Evolutionary conservation across 2,797 vertebrate species (phyloP).

Genomic region (Sandelia bainsii): DNA sequence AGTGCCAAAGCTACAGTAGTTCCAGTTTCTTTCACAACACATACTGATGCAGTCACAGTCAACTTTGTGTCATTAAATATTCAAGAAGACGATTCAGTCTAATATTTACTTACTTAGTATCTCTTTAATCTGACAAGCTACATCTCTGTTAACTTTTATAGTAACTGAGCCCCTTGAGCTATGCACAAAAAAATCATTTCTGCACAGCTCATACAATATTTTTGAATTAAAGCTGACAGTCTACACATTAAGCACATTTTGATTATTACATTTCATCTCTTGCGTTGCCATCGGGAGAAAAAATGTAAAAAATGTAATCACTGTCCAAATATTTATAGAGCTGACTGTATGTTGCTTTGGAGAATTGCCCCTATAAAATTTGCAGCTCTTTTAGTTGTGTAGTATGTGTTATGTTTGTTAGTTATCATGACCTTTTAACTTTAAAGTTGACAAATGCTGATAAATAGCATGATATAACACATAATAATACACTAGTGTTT

Average conservation of each 20-base stretch:
- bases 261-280: neutral
- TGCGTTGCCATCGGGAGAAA: too few relatives aligned
- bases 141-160: neutral
- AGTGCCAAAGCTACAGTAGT: slow-evolving; percentile 8
- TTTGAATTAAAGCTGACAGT: too few relatives aligned
- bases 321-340: too few relatives aligned
- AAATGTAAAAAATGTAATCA: too few relatives aligned
- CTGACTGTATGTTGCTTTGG: too few relatives aligned
- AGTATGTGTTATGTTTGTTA: neutral
- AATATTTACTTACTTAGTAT: neutral
- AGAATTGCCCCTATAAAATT: too few relatives aligned
- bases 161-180: too few relatives aligned
- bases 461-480: neutral
- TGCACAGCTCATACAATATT: too few relatives aligned
- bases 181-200: too few relatives aligned
- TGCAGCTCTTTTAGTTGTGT: too few relatives aligned
- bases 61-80: slow-evolving; percentile 80
- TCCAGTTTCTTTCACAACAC: slow-evolving; percentile 73
- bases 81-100: slow-evolving; percentile 14
- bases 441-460: neutral
- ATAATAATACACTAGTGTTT: neutral
- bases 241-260: too few relatives aligned
- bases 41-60: slow-evolving; percentile 79
- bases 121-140: slow-evolving; percentile 9
- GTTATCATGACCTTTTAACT: neutral